These are phyloP conservation scores for Dolichoris vasculosae DNA, from an alignment of 1,140 invertebrate species.

Conservation along the genomic window DNA sequence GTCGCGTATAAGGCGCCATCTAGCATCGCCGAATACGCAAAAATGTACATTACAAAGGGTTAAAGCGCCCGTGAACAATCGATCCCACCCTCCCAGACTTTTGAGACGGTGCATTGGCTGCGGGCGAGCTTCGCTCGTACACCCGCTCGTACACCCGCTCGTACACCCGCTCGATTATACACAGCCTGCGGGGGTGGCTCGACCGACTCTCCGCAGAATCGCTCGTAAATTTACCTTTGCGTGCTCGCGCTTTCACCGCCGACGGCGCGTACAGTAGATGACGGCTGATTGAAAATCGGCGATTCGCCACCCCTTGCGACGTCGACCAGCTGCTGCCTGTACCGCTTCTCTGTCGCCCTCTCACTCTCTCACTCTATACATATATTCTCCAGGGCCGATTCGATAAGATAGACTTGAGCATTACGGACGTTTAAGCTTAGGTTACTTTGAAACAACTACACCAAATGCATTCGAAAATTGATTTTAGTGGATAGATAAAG, in stretches of 20 bases:
- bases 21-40: not conserved
- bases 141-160: too few relatives aligned
- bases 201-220: not conserved
- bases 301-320: not conserved
- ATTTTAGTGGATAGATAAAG: not conserved
- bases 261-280: not conserved
- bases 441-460: not conserved
- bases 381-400: not conserved
- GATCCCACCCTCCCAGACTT: not conserved
- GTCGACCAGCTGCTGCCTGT: not conserved
- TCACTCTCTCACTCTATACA: too few relatives aligned
- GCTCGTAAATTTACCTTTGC: slow-evolving; percentile 48
- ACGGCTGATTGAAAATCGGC: slow-evolving; percentile 53
- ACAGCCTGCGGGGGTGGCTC: not conserved
- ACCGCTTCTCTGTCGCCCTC: too few relatives aligned
- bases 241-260: not conserved
- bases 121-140: not conserved
- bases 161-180: slow-evolving; percentile 1
- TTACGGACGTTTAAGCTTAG: not conserved
- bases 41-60: not conserved
- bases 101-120: not conserved
- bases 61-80: not conserved
- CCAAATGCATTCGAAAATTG: not conserved
- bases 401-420: not conserved
- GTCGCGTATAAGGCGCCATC: too few relatives aligned